Percentiles rank a stretch among this genome's conserved stretches.
These are phyloP conservation scores for Mohoua ochrocephala DNA, from an alignment of 2,113 vertebrate species.

Conservation along the genomic window DNA sequence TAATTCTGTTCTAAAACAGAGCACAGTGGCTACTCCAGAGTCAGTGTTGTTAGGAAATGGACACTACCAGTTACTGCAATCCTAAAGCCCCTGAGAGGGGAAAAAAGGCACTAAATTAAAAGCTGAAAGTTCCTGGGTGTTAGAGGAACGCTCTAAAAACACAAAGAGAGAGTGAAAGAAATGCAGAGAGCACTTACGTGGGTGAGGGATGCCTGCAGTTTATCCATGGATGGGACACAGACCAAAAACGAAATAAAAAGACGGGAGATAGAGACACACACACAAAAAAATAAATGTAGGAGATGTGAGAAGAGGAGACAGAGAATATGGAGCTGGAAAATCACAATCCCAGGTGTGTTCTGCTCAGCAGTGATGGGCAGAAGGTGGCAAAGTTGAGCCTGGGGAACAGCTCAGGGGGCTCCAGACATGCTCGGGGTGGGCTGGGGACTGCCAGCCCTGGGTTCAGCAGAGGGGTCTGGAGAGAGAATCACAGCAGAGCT, in stretches of 20 bases:
- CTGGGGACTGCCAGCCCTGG: background rate
- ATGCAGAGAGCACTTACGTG: conserved; percentile 90
- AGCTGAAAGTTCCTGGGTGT: conserved; percentile 49
- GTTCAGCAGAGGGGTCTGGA: background rate
- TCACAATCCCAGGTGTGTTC: background rate
- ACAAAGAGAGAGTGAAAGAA: conserved; percentile 43
- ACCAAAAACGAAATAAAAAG: conserved; percentile 67
- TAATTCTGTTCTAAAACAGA: conserved; percentile 13
- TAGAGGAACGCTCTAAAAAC: conserved; percentile 42
- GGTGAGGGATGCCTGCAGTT: conserved; percentile 83
- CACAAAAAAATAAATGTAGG: conserved; percentile 65
- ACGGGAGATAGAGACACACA: conserved; percentile 58
- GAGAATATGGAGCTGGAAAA: conserved; percentile 52
- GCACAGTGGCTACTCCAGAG: conserved; percentile 28
- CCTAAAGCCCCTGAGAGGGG: conserved; percentile 36
- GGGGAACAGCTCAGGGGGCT: background rate
- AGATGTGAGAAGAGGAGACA: conserved; percentile 59
- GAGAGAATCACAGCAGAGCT: background rate
- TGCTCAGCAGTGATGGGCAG: background rate
- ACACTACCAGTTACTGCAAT: conserved; percentile 7
- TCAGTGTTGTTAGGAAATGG: conserved; percentile 70
- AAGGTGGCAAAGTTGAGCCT: background rate
- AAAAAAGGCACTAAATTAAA: conserved; percentile 48
- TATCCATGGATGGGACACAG: conserved; percentile 84
- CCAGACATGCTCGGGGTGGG: background rate